A percentile compares a stretch with the other conserved stretches of the same genome.
phyloP scores from a whole-genome alignment of 35 echinoderm and acorn worm genomes.

The Nesometra sesokonis region DNA sequence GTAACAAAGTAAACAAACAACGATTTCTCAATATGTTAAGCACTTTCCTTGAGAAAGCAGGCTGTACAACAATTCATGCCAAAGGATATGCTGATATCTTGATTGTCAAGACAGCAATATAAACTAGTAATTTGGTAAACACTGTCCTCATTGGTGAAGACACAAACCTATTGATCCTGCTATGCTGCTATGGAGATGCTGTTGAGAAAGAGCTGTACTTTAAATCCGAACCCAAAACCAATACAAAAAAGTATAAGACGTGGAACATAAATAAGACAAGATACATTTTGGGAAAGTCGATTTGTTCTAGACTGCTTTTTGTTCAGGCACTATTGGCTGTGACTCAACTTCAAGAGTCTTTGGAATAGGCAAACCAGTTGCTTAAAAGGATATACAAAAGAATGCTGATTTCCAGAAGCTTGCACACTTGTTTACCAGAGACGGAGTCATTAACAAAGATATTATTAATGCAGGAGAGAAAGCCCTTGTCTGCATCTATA shows the following conservation, averaged over 20 bases:
- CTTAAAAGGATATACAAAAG: slow-evolving; percentile 1
- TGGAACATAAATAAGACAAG: slow-evolving; percentile 36
- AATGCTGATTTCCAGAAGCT: slow-evolving; percentile 1
- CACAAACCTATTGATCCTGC: too few relatives aligned
- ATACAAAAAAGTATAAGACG: slow-evolving; percentile 7
- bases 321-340: slow-evolving; percentile 37
- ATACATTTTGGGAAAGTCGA: too few relatives aligned
- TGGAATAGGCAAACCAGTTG: slow-evolving; percentile 21
- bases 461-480: too few relatives aligned
- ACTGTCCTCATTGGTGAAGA: too few relatives aligned
- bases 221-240: slow-evolving; percentile 22
- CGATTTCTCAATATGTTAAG: too few relatives aligned
- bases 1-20: too few relatives aligned
- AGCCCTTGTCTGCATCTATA: background rate
- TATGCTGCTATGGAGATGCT: slow-evolving; percentile 15
- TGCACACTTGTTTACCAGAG: slow-evolving; percentile 21
- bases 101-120: too few relatives aligned
- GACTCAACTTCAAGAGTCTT: slow-evolving; percentile 39
- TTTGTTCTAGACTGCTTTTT: slow-evolving; percentile 21
- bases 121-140: too few relatives aligned
- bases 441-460: background rate
- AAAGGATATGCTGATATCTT: slow-evolving; percentile 36
- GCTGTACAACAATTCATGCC: slow-evolving; percentile 37
- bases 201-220: too few relatives aligned
- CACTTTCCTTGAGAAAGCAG: too few relatives aligned